Evolutionary conservation across 2,113 vertebrate species (phyloP), one percentile per base, ranked within the genome.

Genomic region (Vireo altiloquus): DNA sequence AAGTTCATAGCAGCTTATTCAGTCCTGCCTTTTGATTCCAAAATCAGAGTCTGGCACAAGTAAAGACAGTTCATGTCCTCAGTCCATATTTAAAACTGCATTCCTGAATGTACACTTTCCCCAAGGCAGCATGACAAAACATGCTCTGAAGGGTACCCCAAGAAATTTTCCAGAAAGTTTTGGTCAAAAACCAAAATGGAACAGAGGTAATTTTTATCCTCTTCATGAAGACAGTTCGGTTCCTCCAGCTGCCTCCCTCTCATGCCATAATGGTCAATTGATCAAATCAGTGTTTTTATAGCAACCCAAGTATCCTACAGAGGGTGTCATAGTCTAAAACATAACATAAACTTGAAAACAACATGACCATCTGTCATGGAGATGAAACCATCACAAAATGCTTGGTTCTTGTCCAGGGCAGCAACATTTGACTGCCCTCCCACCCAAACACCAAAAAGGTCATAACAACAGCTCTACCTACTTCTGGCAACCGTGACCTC

Each of bases 401-500:
- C 24, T 50, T 49, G 44, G 8, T 9, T 78, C 60, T 68, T 37
- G 15, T 28, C 28, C 44, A 52, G 25, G 47, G 53, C n/a, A 75
- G 54, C 17, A 39, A 21, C 4, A 57, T 8, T 11, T 78, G 60
- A 50, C 57, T 46, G 33, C 39, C 37, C 77, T 66, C 79, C 81
- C 86, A 66, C 39, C 46, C 44, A 71, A 81, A 86, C 1, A 66
- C 2, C 79, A 56, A 17, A 24, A 59, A 66, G 33, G 52, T 13
- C 18, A 42, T n/a, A 68, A 72, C 12, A 89, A 70, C 82, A 93
- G 63, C 68, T 93, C 78, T 80, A 97, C 98, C 80, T 98, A 99
- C 99, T 97, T 99, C 99, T 98, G 74, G 98, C 98, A 11, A 98
- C 87, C 3, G 98, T 99, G 92, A 99, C 74, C 19, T 97, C 95